These are phyloP conservation scores for Panopea generosa DNA, from an alignment of 2,888 invertebrate genomes.

Conservation along the genomic window DNA sequence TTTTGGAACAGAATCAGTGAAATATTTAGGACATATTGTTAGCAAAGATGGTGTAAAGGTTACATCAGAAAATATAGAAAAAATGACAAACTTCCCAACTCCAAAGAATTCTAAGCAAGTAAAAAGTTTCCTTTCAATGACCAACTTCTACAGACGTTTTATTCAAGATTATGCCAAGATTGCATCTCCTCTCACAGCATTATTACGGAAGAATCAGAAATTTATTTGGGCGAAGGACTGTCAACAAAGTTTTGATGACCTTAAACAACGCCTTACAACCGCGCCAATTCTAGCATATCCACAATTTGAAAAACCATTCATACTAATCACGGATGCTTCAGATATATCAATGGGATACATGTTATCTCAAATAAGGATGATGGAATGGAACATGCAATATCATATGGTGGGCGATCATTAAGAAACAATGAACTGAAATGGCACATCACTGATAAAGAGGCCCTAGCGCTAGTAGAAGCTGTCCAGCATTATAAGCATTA, in stretches of 20 bases:
- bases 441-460: constrained; percentile 58
- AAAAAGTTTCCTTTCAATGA: constrained; percentile 36
- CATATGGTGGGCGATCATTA: constrained; percentile 53
- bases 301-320: constrained; percentile 43
- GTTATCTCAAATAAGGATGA: constrained; percentile 25
- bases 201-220: constrained; percentile 43
- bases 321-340: constrained; percentile 42
- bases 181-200: constrained; percentile 43
- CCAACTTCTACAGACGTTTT: constrained; percentile 54
- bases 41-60: constrained; percentile 57
- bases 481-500: constrained; percentile 44
- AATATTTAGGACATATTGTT: constrained; percentile 64
- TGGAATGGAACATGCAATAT: constrained; percentile 38
- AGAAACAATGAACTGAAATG: constrained; percentile 35
- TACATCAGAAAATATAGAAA: constrained; percentile 50
- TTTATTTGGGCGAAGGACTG: constrained; percentile 57
- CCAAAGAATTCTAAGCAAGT: constrained; percentile 34
- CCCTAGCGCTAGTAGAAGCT: constrained; percentile 59
- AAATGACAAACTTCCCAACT: constrained; percentile 29
- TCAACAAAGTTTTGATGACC: constrained; percentile 34
- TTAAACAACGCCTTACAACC: constrained; percentile 32
- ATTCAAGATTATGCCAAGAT: constrained; percentile 54
- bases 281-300: constrained; percentile 52
- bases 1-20: constrained; percentile 45
- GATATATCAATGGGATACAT: constrained; percentile 50